Percentiles rank a stretch among this genome's conserved stretches.
Evolutionary conservation across 2,888 invertebrate species (phyloP).

Genomic region (Molorchus minor): DNA sequence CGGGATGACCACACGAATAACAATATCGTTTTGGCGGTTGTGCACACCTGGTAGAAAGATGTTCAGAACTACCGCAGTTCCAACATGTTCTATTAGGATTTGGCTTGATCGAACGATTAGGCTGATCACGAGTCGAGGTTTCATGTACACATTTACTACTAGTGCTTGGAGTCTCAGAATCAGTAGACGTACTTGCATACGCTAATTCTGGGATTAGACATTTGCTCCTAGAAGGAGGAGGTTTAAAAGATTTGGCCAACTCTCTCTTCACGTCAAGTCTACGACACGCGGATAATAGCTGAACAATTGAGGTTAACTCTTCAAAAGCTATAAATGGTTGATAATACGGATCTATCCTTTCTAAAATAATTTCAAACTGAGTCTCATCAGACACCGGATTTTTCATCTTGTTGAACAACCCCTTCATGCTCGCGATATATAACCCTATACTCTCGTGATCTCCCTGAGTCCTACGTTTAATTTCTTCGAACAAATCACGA

Average conservation of each 20-base stretch:
- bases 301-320: not conserved
- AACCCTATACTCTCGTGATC: not conserved
- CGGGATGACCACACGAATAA: conserved; percentile 18
- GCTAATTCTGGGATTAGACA: conserved; percentile 25
- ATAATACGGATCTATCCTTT: conserved; percentile 1
- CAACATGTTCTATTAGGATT: not conserved
- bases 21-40: conserved; percentile 10
- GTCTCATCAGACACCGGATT: not conserved
- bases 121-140: not conserved
- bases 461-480: not conserved
- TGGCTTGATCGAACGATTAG: not conserved
- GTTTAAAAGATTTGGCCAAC: conserved; percentile 13
- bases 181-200: not conserved
- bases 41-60: conserved; percentile 16
- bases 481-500: not conserved
- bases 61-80: conserved; percentile 24
- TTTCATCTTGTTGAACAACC: not conserved
- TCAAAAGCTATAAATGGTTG: not conserved
- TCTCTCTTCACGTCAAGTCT: conserved; percentile 25
- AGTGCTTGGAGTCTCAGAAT: not conserved
- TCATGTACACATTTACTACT: not conserved
- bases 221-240: not conserved
- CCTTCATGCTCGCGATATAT: not conserved
- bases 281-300: conserved; percentile 3
- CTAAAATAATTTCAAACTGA: conserved; percentile 1